Percentiles rank a stretch among this genome's conserved stretches.
These are phyloP conservation scores for Platycheirus albimanus DNA, from an alignment of 2,888 invertebrate species.

Conservation along the genomic window DNA sequence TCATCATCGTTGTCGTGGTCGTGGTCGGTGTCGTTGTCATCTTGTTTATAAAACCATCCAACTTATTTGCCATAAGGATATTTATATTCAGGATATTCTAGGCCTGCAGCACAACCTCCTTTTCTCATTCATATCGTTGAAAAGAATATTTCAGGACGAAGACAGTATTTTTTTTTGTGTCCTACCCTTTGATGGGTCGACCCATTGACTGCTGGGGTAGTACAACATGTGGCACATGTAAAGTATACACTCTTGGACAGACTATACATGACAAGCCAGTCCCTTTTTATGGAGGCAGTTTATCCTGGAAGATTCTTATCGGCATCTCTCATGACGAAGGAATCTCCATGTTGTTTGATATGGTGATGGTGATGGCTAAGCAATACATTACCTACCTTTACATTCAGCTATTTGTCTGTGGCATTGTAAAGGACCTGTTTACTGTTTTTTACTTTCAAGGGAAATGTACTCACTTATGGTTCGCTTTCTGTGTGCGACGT, in stretches of 20 bases:
- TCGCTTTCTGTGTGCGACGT: background rate
- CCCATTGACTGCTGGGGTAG: slow-evolving; percentile 57
- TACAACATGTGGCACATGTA: slow-evolving; percentile 50
- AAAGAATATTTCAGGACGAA: slow-evolving; percentile 23
- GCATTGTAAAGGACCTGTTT: slow-evolving; percentile 51
- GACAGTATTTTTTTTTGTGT: background rate
- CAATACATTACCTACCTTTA: slow-evolving; percentile 55
- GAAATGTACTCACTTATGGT: slow-evolving; percentile 13
- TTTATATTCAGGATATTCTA: slow-evolving; percentile 64
- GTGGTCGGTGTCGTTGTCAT: slow-evolving; percentile 65
- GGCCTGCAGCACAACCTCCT: slow-evolving; percentile 52
- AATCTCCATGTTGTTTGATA: slow-evolving; percentile 17
- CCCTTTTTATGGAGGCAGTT: background rate
- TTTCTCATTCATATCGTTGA: slow-evolving; percentile 50
- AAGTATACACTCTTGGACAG: slow-evolving; percentile 37
- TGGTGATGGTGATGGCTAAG: background rate
- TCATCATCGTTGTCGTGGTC: slow-evolving; percentile 49
- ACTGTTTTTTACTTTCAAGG: slow-evolving; percentile 38
- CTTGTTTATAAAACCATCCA: slow-evolving; percentile 56
- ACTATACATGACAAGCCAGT: background rate
- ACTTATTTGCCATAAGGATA: slow-evolving; percentile 65
- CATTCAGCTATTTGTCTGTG: slow-evolving; percentile 61
- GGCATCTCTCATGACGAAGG: slow-evolving; percentile 5
- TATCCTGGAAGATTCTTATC: slow-evolving; percentile 47
- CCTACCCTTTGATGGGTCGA: slow-evolving; percentile 64